These are phyloP conservation scores for Hippoglossus stenolepis DNA, from an alignment of 2,113 vertebrate species.

Conservation along the genomic window DNA sequence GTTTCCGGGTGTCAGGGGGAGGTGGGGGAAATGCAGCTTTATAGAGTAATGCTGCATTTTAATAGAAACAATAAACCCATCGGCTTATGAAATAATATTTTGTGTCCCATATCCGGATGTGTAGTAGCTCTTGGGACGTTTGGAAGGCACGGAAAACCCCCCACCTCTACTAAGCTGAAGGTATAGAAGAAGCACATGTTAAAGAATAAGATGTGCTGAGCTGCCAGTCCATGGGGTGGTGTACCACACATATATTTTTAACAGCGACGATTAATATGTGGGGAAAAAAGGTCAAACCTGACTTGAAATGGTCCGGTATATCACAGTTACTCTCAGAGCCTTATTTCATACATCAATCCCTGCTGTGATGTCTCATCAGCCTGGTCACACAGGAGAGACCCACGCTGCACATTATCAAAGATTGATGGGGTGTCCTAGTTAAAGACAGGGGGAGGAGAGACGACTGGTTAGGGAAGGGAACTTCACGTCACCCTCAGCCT, in stretches of 20 bases:
- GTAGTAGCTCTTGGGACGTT: constrained; percentile 58
- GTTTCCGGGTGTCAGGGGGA: constrained; percentile 65
- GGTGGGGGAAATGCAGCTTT: constrained; percentile 61
- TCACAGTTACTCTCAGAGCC: constrained; percentile 77
- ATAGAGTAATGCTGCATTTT: constrained; percentile 72
- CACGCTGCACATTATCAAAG: constrained; percentile 76
- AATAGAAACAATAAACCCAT: constrained; percentile 79
- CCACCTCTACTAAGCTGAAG: constrained; percentile 38
- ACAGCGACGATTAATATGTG: constrained; percentile 81
- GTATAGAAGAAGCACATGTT: constrained; percentile 50
- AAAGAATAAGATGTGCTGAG: constrained; percentile 69
- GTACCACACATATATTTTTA: constrained; percentile 77
- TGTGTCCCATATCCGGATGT: constrained; percentile 71
- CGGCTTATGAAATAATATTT: constrained; percentile 77
- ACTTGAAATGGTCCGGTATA: constrained; percentile 81
- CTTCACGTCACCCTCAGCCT: constrained; percentile 31
- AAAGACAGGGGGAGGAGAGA: constrained; percentile 60
- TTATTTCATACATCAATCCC: constrained; percentile 80
- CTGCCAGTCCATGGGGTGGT: constrained; percentile 46
- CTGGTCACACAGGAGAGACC: constrained; percentile 76
- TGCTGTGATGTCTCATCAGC: constrained; percentile 78
- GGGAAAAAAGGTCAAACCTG: constrained; percentile 82
- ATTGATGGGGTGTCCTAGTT: constrained; percentile 83
- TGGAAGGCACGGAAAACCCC: constrained; percentile 39
- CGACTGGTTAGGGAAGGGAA: constrained; percentile 33